These are phyloP conservation scores for Scaptomyza caliginosa DNA, from an alignment of 2,888 invertebrate species.

Conservation along the genomic window DNA sequence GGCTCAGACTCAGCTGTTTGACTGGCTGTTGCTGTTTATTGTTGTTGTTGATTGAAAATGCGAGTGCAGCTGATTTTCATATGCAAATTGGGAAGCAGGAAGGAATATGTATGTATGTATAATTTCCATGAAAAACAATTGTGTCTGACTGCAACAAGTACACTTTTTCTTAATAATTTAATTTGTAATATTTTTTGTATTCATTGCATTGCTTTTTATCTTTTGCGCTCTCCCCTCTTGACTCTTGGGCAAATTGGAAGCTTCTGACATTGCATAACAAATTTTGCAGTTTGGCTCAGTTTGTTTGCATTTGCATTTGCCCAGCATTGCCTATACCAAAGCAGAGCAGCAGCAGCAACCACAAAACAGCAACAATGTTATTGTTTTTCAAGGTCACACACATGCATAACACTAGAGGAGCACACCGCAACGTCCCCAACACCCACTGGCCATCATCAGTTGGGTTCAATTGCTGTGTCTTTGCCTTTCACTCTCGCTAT, in stretches of 20 bases:
- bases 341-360: constrained; percentile 23
- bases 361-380: constrained; percentile 60
- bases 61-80: constrained; percentile 57
- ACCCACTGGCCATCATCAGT: constrained; percentile 46
- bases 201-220: constrained; percentile 29
- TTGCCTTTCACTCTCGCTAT: constrained; percentile 37
- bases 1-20: constrained; percentile 58
- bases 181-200: constrained; percentile 3
- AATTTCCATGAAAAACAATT: constrained; percentile 10
- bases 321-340: constrained; percentile 40
- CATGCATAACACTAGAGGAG: constrained; percentile 21
- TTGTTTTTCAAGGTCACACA: constrained; percentile 72
- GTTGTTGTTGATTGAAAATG: constrained; percentile 37
- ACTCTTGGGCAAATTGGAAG: constrained; percentile 37
- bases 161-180: background rate
- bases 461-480: constrained; percentile 58
- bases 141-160: constrained; percentile 1
- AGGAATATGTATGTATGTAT: constrained; percentile 15
- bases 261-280: constrained; percentile 61
- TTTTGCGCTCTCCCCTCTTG: constrained; percentile 43
- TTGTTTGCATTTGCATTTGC: constrained; percentile 69
- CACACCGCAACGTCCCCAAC: constrained; percentile 39
- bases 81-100: constrained; percentile 41
- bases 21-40: constrained; percentile 24
- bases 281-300: constrained; percentile 59